Percentiles rank a stretch among this genome's conserved stretches.
Evolutionary conservation across 2,113 vertebrate species (phyloP).

Genomic region (Oxyruncus cristatus): DNA sequence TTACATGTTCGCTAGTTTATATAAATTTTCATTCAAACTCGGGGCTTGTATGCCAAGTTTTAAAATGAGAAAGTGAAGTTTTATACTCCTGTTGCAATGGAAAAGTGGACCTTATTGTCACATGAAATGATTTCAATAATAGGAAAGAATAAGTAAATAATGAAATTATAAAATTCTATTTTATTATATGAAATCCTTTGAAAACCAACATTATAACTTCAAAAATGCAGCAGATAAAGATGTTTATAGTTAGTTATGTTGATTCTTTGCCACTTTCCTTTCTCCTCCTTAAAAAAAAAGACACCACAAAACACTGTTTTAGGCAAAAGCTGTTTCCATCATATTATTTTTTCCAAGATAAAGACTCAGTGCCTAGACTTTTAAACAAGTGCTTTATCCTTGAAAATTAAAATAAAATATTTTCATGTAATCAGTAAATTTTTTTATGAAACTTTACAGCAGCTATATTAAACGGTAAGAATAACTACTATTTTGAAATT

Average conservation of each 20-base stretch:
- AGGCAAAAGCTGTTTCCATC: not conserved
- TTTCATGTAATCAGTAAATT: slow-evolving; percentile 66
- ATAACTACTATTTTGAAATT: slow-evolving; percentile 82
- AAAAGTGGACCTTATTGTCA: not conserved
- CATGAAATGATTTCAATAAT: not conserved
- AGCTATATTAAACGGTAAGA: slow-evolving; percentile 75
- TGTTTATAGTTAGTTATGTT: not conserved
- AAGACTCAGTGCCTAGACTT: not conserved
- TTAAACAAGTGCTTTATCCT: slow-evolving; percentile 41
- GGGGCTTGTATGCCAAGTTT: not conserved
- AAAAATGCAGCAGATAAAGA: not conserved
- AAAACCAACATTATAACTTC: not conserved
- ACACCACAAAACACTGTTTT: not conserved
- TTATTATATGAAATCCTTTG: not conserved
- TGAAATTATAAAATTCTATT: not conserved
- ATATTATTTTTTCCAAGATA: not conserved
- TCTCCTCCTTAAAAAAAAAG: not conserved
- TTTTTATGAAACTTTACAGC: slow-evolving; percentile 63
- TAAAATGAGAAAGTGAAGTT: not conserved
- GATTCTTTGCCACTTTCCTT: not conserved
- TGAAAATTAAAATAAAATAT: slow-evolving; percentile 68
- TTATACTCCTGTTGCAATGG: not conserved
- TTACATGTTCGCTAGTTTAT: not conserved
- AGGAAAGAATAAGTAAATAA: not conserved
- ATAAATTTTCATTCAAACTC: not conserved